A percentile compares a stretch with the other conserved stretches of the same genome.
Conservation (phyloP, 2,888 invertebrate genomes). For the Phrixothrix hirtus region DNA sequence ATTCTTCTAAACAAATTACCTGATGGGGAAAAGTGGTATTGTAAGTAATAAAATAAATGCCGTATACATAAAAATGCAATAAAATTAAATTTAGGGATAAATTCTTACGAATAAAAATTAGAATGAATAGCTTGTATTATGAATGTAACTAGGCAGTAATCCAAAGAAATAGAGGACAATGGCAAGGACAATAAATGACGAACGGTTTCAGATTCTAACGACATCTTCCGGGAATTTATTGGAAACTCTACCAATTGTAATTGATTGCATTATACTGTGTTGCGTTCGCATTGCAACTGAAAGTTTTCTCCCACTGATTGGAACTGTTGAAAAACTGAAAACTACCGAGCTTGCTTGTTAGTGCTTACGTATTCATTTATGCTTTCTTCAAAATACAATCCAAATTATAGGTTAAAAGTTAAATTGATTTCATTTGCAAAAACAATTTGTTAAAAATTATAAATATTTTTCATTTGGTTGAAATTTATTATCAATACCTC, state of each 20-base stretch:
- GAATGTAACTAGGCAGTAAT: constrained; percentile 29
- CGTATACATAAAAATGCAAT: constrained; percentile 6
- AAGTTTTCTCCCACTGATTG: constrained; percentile 35
- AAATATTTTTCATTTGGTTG: too few relatives aligned
- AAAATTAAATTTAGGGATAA: constrained; percentile 7
- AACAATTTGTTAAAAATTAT: too few relatives aligned
- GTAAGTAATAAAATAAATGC: constrained; percentile 12
- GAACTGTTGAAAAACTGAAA: constrained; percentile 12
- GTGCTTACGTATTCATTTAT: constrained; percentile 1
- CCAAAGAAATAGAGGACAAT: constrained; percentile 28
- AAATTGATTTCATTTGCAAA: too few relatives aligned
- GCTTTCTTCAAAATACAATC: background rate
- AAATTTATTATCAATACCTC: background rate
- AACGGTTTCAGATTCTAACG: constrained; percentile 51
- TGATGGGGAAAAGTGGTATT: constrained; percentile 9
- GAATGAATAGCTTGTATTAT: constrained; percentile 26
- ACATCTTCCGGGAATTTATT: constrained; percentile 50
- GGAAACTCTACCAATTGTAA: constrained; percentile 41
- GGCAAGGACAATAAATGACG: constrained; percentile 42
- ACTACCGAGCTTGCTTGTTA: constrained; percentile 15
- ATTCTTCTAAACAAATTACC: constrained; percentile 17
- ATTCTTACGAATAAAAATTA: constrained; percentile 30
- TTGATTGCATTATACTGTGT: constrained; percentile 47
- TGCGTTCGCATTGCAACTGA: constrained; percentile 43
- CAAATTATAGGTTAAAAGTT: too few relatives aligned